Evolutionary conservation across 2,113 vertebrate genomes (phyloP).

Genomic region (Leptocoma aspasia): DNA sequence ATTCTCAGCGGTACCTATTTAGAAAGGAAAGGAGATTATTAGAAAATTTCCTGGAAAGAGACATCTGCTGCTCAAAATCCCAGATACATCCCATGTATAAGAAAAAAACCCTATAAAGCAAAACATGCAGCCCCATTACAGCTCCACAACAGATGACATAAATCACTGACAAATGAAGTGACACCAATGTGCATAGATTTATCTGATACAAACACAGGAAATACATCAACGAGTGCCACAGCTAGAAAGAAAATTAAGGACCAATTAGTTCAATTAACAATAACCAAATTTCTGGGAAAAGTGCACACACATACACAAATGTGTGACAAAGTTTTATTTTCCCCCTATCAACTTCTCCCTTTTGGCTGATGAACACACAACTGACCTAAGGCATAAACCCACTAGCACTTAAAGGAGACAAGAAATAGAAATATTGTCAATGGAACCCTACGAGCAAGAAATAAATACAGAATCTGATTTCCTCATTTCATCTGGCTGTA

Average conservation of each 20-base stretch:
- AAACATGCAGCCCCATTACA: not conserved
- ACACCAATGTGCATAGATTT: accelerated
- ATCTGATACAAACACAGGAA: not conserved
- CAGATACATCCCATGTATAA: not conserved
- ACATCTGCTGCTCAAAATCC: not conserved
- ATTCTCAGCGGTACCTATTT: not conserved
- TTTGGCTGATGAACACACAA: not conserved
- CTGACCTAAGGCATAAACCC: not conserved
- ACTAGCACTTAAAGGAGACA: not conserved
- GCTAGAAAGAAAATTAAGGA: not conserved
- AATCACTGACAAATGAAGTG: not conserved
- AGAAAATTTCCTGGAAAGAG: not conserved
- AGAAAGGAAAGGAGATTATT: not conserved
- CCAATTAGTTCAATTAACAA: not conserved
- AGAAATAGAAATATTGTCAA: not conserved
- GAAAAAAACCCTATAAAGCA: not conserved
- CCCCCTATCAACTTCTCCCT: not conserved
- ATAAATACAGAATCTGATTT: not conserved
- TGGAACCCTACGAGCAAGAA: not conserved
- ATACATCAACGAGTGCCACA: not conserved
- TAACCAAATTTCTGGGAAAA: not conserved
- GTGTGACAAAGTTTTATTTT: not conserved
- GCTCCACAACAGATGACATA: not conserved
- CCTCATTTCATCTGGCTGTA: not conserved
- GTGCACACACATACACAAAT: no score